Conservation (phyloP, 2,113 vertebrate genomes). For the Ceyx margarethae region DNA sequence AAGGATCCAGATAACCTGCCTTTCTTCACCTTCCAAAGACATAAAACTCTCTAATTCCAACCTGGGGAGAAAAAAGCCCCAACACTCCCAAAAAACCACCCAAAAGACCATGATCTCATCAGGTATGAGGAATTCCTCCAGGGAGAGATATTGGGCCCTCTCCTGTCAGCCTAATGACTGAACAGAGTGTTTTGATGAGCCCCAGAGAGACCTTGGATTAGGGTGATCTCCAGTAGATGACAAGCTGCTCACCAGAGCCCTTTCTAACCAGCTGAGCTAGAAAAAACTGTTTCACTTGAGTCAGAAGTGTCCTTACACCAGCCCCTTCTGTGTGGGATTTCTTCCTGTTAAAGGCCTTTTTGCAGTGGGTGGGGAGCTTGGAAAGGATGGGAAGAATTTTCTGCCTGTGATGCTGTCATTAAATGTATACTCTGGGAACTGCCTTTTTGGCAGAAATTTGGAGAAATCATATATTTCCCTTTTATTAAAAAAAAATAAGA, state of each 20-base stretch:
- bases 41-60: background rate
- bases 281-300: background rate
- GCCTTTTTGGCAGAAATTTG: slow-evolving; percentile 12
- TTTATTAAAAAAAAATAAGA: background rate
- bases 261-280: background rate
- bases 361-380: background rate
- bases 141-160: background rate
- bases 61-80: rapidly evolving
- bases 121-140: background rate
- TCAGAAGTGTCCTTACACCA: background rate
- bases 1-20: background rate
- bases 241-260: background rate
- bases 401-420: slow-evolving; percentile 23
- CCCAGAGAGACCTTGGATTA: background rate
- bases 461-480: background rate
- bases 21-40: background rate
- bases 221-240: background rate
- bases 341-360: background rate
- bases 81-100: background rate
- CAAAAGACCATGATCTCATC: background rate
- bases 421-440: background rate
- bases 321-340: background rate
- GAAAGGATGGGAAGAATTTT: background rate
- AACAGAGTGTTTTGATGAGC: background rate
- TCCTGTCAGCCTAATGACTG: background rate